Evolutionary conservation across 2,113 vertebrate genomes (phyloP).

Genomic region (Onychostoma macrolepis): DNA sequence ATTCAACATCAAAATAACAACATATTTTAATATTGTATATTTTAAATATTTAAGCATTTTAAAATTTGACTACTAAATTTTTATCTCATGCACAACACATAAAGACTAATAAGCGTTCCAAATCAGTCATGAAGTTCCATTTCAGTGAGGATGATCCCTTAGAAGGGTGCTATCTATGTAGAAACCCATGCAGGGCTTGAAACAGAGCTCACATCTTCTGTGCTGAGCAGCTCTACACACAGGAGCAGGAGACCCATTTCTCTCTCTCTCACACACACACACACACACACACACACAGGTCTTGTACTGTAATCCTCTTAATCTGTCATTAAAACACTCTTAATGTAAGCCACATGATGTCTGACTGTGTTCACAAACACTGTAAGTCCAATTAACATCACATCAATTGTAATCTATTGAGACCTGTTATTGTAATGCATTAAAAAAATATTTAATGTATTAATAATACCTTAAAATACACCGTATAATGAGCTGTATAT

Average conservation of each 20-base stretch:
- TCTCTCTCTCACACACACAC: no score
- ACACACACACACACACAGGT: background rate
- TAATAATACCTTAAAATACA: background rate
- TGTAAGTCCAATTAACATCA: background rate
- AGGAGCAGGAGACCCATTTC: no score
- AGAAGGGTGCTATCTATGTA: background rate
- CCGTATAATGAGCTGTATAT: background rate
- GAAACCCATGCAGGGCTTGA: background rate
- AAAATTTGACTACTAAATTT: background rate
- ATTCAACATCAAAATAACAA: background rate
- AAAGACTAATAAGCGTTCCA: background rate
- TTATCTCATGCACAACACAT: background rate
- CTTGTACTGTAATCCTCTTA: conserved; percentile 16
- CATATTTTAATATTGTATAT: background rate
- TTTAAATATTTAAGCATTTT: background rate
- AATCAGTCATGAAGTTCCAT: background rate
- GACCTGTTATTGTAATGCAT: background rate
- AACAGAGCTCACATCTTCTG: background rate
- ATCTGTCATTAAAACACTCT: conserved; percentile 32
- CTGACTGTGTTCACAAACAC: background rate
- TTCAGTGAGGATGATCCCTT: background rate
- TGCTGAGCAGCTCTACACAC: background rate
- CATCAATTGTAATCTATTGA: background rate
- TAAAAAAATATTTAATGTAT: background rate
- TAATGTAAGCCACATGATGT: background rate